phyloP scores from a whole-genome alignment of 2,888 invertebrate species.

The Monopis laevigella region DNA sequence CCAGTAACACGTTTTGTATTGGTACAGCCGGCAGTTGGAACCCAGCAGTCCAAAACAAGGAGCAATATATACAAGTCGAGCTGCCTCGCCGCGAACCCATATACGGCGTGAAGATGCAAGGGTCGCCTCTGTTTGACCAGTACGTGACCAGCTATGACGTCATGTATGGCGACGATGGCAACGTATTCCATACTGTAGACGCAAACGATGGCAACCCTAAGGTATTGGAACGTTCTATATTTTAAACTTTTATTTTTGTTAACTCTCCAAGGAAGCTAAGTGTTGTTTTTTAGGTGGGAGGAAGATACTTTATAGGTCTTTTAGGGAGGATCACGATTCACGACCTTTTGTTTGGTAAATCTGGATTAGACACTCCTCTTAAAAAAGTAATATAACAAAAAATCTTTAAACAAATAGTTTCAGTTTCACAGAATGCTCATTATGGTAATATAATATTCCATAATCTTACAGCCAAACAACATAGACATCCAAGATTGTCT shows the following conservation, averaged over 20 bases:
- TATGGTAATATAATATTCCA: constrained; percentile 2
- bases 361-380: too few species aligned
- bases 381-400: too few species aligned
- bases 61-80: constrained; percentile 77
- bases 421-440: too few species aligned
- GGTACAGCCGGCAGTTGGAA: constrained; percentile 73
- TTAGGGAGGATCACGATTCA: too few species aligned
- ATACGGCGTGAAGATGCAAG: constrained; percentile 79
- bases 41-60: constrained; percentile 63
- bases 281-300: too few species aligned
- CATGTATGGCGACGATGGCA: constrained; percentile 74
- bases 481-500: constrained; percentile 71
- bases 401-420: too few species aligned
- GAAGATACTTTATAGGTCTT: too few species aligned
- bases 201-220: constrained; percentile 62
- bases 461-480: constrained; percentile 71
- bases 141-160: constrained; percentile 83
- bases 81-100: constrained; percentile 73
- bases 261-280: too few species aligned
- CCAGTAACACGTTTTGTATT: background rate
- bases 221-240: too few species aligned
- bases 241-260: too few species aligned
- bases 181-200: constrained; percentile 66
- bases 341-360: too few species aligned
- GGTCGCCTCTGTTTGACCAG: constrained; percentile 73